phyloP scores from a whole-genome alignment of 2,888 invertebrate genomes.

The Epirrhoe alternata region DNA sequence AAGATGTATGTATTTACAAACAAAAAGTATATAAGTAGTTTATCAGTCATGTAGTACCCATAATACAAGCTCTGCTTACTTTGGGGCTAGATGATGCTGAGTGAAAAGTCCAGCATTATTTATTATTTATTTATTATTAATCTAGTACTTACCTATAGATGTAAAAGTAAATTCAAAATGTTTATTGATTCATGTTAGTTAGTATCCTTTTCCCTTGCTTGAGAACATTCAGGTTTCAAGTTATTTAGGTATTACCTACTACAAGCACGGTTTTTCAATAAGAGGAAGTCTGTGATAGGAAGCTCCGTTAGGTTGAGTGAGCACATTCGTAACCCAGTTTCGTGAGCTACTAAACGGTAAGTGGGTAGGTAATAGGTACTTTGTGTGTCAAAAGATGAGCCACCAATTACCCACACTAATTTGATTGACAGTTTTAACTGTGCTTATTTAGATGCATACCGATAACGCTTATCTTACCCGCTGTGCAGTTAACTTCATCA shows the following conservation, averaged over 20 bases:
- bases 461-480: constrained; percentile 71
- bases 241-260: constrained; percentile 19
- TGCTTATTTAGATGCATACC: neutral
- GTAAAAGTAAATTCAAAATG: constrained; percentile 18
- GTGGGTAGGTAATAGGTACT: constrained; percentile 46
- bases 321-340: constrained; percentile 70
- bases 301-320: constrained; percentile 69
- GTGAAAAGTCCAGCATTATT: too few species aligned
- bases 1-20: too few species aligned
- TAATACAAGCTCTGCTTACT: too few species aligned
- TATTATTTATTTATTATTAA: too few species aligned
- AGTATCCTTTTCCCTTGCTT: too few species aligned
- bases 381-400: constrained; percentile 48
- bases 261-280: constrained; percentile 46
- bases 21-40: too few species aligned
- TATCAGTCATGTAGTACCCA: too few species aligned
- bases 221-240: constrained; percentile 6
- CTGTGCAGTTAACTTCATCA: constrained; percentile 90
- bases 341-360: constrained; percentile 61
- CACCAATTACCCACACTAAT: constrained; percentile 16
- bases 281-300: constrained; percentile 55
- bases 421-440: neutral
- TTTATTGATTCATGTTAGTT: too few species aligned
- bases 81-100: too few species aligned
- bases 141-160: neutral